These are phyloP conservation scores for Heliconius melpomene DNA, from an alignment of 1,140 invertebrate genomes.

Conservation along the genomic window DNA sequence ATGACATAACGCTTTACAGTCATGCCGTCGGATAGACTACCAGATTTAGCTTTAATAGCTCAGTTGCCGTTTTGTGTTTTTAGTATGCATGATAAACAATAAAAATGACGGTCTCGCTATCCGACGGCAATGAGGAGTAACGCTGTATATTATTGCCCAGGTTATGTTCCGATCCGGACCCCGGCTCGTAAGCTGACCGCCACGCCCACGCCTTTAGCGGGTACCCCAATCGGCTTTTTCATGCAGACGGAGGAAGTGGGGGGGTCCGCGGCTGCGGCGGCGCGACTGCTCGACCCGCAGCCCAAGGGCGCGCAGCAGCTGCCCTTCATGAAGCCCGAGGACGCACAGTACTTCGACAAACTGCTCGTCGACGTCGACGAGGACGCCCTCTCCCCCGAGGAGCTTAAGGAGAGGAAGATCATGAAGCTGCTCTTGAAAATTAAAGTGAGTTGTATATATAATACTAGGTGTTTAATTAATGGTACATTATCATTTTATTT, in stretches of 20 bases:
- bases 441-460: constrained; percentile 81
- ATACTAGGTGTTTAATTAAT: too few species aligned
- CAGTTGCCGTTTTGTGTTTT: constrained; percentile 48
- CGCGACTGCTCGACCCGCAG: constrained; percentile 97
- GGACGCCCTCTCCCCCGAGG: constrained; percentile 96
- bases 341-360: constrained; percentile 99
- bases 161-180: constrained; percentile 98
- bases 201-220: constrained; percentile 97
- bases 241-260: constrained; percentile 94
- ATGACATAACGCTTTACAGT: constrained; percentile 69
- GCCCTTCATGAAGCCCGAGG: constrained; percentile 99
- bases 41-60: constrained; percentile 56
- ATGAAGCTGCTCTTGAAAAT: constrained; percentile 99
- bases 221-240: constrained; percentile 96
- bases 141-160: constrained; percentile 72
- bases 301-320: constrained; percentile 95
- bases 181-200: constrained; percentile 98
- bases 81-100: constrained; percentile 23
- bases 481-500: too few species aligned
- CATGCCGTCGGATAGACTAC: constrained; percentile 67
- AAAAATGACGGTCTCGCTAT: constrained; percentile 5
- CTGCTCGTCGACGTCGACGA: constrained; percentile 98
- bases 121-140: constrained; percentile 32
- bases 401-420: constrained; percentile 99
- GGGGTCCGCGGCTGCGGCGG: constrained; percentile 85